Evolutionary conservation across 2,113 vertebrate species (phyloP).

Genomic region (Limanda limanda): DNA sequence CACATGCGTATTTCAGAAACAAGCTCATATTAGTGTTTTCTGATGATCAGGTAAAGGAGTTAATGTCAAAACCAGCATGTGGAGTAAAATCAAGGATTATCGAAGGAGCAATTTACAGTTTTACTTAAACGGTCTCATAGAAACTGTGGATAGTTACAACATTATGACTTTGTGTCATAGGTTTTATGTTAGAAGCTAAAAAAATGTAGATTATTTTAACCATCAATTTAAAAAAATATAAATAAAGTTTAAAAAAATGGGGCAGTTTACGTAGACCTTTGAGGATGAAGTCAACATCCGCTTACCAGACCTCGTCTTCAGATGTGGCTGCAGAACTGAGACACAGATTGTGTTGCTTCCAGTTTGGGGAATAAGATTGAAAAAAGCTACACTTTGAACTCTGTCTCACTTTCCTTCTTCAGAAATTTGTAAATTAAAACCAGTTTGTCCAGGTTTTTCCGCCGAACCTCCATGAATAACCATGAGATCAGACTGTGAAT

Average conservation of each 20-base stretch:
- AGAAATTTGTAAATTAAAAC: background rate
- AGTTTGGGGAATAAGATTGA: background rate
- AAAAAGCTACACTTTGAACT: background rate
- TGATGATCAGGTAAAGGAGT: background rate
- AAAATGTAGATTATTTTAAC: too few species aligned
- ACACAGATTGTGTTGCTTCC: background rate
- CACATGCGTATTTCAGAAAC: background rate
- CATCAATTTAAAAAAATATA: too few species aligned
- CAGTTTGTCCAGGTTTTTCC: slow-evolving; percentile 3
- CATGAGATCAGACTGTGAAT: slow-evolving; percentile 52
- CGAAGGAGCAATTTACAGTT: background rate
- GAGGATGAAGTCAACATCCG: too few species aligned
- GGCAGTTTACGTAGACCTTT: too few species aligned
- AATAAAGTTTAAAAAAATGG: too few species aligned
- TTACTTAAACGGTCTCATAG: background rate
- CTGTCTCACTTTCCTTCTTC: too few species aligned
- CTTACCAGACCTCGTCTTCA: too few species aligned
- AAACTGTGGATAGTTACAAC: background rate
- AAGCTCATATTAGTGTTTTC: background rate
- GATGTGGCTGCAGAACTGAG: too few species aligned
- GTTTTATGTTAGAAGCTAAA: too few species aligned
- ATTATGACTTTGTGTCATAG: too few species aligned
- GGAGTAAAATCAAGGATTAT: background rate
- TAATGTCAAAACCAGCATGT: too few species aligned
- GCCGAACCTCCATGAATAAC: slow-evolving; percentile 28